Conservation (phyloP, 2,888 invertebrate genomes). For the Capitulum mitella region DNA sequence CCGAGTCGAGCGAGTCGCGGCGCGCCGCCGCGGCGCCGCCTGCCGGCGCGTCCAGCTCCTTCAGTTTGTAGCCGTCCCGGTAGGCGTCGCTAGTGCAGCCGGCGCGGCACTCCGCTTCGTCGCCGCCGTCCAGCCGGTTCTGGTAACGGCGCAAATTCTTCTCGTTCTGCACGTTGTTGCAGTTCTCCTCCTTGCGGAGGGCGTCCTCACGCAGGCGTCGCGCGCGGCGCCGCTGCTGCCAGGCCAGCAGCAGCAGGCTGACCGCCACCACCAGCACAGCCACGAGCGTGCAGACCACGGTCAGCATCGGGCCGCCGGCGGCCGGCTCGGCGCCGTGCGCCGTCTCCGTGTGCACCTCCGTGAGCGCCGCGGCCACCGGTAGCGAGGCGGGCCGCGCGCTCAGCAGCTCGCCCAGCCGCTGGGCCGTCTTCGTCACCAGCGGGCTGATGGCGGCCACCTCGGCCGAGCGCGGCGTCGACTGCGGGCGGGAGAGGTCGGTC, state of each 20-base stretch:
- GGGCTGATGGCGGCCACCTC: conserved; percentile 37
- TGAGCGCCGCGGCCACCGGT: conserved; percentile 60
- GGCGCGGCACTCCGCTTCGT: conserved; percentile 42
- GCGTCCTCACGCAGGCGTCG: neutral
- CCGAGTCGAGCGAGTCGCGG: conserved; percentile 2
- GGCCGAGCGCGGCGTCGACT: conserved; percentile 3
- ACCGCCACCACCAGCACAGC: conserved; percentile 15
- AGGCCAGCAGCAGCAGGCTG: conserved; percentile 38
- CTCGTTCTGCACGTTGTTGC: conserved; percentile 78
- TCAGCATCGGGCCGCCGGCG: conserved; percentile 38
- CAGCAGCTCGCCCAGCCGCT: conserved; percentile 56
- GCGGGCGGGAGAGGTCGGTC: neutral
- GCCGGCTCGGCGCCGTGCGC: conserved; percentile 52
- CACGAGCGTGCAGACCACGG: neutral
- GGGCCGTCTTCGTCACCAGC: conserved; percentile 51
- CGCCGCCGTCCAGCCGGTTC: conserved; percentile 64
- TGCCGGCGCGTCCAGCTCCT: neutral
- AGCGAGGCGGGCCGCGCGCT: conserved; percentile 54
- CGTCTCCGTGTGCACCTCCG: conserved; percentile 69
- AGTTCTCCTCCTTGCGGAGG: conserved; percentile 51
- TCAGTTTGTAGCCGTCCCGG: conserved; percentile 2
- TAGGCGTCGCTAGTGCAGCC: conserved; percentile 21
- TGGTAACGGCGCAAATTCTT: conserved; percentile 72
- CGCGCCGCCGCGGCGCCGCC: conserved; percentile 3
- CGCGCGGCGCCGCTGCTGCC: neutral